These are phyloP conservation scores for Trichonephila clavipes DNA, from an alignment of 1,140 invertebrate genomes.

Conservation along the genomic window DNA sequence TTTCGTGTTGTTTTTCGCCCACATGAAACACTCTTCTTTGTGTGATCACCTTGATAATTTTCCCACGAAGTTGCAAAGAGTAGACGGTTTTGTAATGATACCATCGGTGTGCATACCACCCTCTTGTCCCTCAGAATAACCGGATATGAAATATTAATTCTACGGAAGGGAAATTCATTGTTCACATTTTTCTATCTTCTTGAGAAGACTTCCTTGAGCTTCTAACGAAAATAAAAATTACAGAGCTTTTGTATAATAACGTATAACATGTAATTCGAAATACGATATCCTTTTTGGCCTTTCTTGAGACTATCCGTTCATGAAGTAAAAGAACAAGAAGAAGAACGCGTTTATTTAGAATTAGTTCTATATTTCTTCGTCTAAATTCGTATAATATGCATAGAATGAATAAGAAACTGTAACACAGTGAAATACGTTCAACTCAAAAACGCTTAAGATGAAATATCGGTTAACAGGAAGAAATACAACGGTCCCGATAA, in stretches of 20 bases:
- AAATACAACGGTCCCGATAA: no score
- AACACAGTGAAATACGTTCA: no score
- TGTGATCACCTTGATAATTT: slow-evolving; percentile 58
- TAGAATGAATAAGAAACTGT: no score
- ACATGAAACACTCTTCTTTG: slow-evolving; percentile 5
- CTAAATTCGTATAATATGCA: no score
- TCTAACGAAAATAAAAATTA: neutral
- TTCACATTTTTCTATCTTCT: neutral
- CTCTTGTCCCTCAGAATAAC: slow-evolving; percentile 10
- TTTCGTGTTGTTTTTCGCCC: slow-evolving; percentile 21
- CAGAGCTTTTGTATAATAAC: neutral
- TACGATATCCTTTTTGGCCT: no score
- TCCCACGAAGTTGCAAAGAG: slow-evolving; percentile 36
- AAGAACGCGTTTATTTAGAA: no score
- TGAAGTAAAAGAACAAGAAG: no score
- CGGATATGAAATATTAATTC: slow-evolving; percentile 8
- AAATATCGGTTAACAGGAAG: no score
- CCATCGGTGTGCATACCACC: neutral
- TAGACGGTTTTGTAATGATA: slow-evolving; percentile 29
- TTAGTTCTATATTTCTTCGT: no score
- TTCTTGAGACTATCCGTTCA: no score
- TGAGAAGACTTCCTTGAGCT: neutral
- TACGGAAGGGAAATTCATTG: neutral
- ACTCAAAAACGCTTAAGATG: no score
- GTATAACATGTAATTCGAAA: neutral